A percentile compares a stretch with the other conserved stretches of the same genome.
Conservation (phyloP, 2,797 vertebrate genomes). For the Lepilemur ruficaudatus region DNA sequence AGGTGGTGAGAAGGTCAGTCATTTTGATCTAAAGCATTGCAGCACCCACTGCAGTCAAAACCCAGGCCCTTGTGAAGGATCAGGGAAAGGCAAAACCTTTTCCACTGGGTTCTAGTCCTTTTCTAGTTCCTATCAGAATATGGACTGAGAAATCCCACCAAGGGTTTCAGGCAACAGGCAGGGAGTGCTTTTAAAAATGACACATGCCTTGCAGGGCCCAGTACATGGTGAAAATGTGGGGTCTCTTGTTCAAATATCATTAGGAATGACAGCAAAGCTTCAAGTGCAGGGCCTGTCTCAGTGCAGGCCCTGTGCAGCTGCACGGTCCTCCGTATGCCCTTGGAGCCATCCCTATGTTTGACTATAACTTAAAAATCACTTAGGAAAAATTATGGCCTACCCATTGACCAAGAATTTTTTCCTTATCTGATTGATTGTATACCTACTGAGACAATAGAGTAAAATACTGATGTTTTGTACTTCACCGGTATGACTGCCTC, state of each 20-base stretch:
- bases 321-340: accelerated
- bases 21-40: not conserved
- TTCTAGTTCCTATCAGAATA: not conserved
- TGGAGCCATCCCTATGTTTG: not conserved
- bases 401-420: not conserved
- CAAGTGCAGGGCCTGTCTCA: not conserved
- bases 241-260: not conserved
- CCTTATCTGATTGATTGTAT: not conserved
- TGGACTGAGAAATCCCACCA: not conserved
- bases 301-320: not conserved
- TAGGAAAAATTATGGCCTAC: conserved; percentile 46
- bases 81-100: not conserved
- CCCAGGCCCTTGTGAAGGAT: not conserved
- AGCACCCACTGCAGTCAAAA: not conserved
- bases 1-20: not conserved
- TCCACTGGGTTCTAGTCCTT: not conserved
- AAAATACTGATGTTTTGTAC: not conserved
- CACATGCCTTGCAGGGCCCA: not conserved
- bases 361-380: conserved; percentile 40
- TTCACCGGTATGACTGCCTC: not conserved
- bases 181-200: not conserved
- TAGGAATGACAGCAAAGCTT: not conserved
- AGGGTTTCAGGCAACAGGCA: not conserved
- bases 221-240: not conserved
- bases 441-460: not conserved